Evolutionary conservation across 2,888 invertebrate genomes (phyloP).

Genomic region (Trimorus sp.): DNA sequence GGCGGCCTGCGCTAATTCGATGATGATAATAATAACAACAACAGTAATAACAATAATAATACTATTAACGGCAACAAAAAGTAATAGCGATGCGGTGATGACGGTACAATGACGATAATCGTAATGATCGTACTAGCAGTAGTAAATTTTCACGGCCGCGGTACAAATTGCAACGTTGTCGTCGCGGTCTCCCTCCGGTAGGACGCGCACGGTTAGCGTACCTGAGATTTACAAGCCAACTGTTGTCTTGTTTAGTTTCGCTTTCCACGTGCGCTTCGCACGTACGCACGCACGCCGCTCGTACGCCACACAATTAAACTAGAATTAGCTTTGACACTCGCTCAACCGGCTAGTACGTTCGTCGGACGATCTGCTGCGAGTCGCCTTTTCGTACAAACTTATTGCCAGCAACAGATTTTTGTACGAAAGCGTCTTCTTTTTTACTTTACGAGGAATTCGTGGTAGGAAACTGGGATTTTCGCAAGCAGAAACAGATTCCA

Average conservation of each 20-base stretch:
- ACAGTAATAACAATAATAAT: conserved; percentile 61
- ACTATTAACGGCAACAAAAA: conserved; percentile 64
- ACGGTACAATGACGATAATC: conserved; percentile 21
- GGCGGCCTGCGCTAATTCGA: conserved; percentile 33
- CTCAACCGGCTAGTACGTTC: too few relatives aligned
- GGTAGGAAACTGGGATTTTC: conserved; percentile 9
- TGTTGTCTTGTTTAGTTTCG: conserved; percentile 12
- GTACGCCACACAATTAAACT: conserved; percentile 1
- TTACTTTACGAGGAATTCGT: conserved; percentile 7
- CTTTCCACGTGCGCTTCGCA: conserved; percentile 14
- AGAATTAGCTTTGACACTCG: background rate
- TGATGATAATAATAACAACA: conserved; percentile 54
- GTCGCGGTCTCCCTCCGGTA: conserved; percentile 6
- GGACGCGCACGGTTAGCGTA: conserved; percentile 38
- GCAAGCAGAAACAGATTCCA: background rate
- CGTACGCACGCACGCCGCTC: background rate
- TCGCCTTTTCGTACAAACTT: conserved; percentile 44
- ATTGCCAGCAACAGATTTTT: conserved; percentile 58
- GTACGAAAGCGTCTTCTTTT: conserved; percentile 24
- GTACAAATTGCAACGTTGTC: conserved; percentile 29
- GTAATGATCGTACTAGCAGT: conserved; percentile 35
- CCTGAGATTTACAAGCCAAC: conserved; percentile 61
- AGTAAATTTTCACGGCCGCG: conserved; percentile 36
- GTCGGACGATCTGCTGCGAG: conserved; percentile 6
- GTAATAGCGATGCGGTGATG: conserved; percentile 45